These are phyloP conservation scores for Pogona vitticeps DNA, from an alignment of 2,113 vertebrate genomes.

Conservation along the genomic window DNA sequence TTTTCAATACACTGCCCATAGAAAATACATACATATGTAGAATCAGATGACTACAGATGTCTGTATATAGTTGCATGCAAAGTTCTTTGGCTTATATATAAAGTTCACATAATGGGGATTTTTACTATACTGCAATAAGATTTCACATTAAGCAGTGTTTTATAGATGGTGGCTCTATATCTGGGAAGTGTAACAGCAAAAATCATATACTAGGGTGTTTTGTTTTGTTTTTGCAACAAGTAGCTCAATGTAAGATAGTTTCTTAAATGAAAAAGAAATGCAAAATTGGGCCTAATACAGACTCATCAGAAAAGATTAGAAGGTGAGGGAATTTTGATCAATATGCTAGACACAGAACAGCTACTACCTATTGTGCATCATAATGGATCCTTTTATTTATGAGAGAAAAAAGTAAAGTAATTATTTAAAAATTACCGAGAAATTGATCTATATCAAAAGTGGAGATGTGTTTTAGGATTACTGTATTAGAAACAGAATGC, in stretches of 20 bases:
- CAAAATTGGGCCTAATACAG: background rate
- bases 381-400: background rate
- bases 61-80: background rate
- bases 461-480: constrained; percentile 5
- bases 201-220: background rate
- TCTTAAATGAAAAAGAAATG: background rate
- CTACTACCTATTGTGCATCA: background rate
- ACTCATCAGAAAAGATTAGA: constrained; percentile 23
- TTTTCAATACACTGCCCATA: background rate
- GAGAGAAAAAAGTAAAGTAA: constrained; percentile 27
- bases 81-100: background rate
- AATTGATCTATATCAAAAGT: constrained; percentile 15
- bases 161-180: background rate
- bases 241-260: constrained; percentile 16
- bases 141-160: background rate
- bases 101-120: background rate
- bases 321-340: constrained; percentile 9
- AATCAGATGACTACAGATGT: too few species aligned
- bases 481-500: constrained; percentile 24
- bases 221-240: constrained; percentile 23
- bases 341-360: constrained; percentile 43
- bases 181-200: background rate
- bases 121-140: background rate
- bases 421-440: constrained; percentile 47
- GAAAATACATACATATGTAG: background rate